Base-by-base conservation (phyloP, 2,797 vertebrate species). In the Gymnopithys bicolor region DNA sequence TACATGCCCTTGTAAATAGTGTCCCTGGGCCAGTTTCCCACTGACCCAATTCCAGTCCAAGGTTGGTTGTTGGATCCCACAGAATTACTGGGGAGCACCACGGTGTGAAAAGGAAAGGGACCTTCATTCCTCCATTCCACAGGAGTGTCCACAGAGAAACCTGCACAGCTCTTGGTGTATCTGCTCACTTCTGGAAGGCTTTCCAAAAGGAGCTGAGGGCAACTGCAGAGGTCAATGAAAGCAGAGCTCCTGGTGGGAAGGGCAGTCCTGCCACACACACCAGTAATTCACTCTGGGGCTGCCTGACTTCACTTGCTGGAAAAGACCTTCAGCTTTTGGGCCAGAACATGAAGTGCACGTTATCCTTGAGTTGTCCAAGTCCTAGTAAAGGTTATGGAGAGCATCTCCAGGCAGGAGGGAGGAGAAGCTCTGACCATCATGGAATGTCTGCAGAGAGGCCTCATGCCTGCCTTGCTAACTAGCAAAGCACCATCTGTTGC, bases 401-500 rank as follows among this genome's bases (percentile, higher is more conserved):
- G 33, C 33, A 77, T 7, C 62, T 37, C 75, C 6, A 68, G 13
- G 13, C 55, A 67, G 66, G 22, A 63, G 64, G 66, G 49, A 80
- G 59, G 55, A 90, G 81, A 49, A 82, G 28, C 48, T 51, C 67
- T 30, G 66, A 25, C 46, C 87, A 71, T 15, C n/a, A 3, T 9
- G 17, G 39, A 66, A 24, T 1, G 25, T 27, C 60, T 76, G 82
- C 78, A 45, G 49, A 79, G 79, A 59, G 75, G 28, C 51, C 58
- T 68, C 55, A 10, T 1, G 2, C 39, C 82, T n/a, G 15, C 51
- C 70, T 49, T 59, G 56, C 69, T 74, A 70, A 62, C 75, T 45
- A 86, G 43, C 75, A 59, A 77, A 71, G 76, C 93, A 59, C 87
- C 87, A 93, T 94, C 92, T 97, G 92, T 59, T 94, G 88, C 86